Base-by-base conservation (phyloP, 2,888 invertebrate genomes). In the Nipponacmea schrenckii region DNA sequence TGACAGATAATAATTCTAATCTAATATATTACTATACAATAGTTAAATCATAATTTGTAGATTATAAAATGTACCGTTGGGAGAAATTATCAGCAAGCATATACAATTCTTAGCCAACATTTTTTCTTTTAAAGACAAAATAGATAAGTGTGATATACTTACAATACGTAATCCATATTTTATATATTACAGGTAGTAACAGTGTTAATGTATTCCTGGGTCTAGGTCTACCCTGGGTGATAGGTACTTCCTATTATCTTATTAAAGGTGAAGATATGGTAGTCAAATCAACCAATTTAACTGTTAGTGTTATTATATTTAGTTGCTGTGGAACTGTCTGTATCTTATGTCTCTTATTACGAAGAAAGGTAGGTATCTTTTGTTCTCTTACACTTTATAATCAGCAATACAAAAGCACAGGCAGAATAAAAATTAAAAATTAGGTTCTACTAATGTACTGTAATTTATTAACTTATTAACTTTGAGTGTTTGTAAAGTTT, bases 121-220 rank as follows among this genome's bases (percentile, higher is more conserved):
- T n/a, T n/a, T n/a, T n/a, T n/a, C n/a, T n/a, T n/a, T n/a, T n/a
- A n/a, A n/a, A n/a, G n/a, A n/a, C n/a, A n/a, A n/a, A n/a, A n/a
- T n/a, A n/a, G n/a, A n/a, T n/a, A n/a, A 31, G 5, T 31, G 31
- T 31, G 31, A 31, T 31, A 31, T 31, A 31, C 31, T 31, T 31
- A 31, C 31, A 31, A 31, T 5, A 31, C 2, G 31, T 31, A 31
- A 31, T 31, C 5, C 3, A 5, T 31, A 5, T 68, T 5, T 7
- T 62, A 31, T 45, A 8, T 27, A 20, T 78, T 79, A 0, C 82
- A 87, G 87, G 87, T 15, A 87, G 86, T 76, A 87, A 87, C 81
- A 85, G 86, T 76, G 87, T 87, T 64, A 87, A 87, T 77, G 86
- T 87, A 70, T 87, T 87, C 77, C 83, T 87, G 56, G 87, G 87